These are phyloP conservation scores for Euzophera pinguis DNA, from an alignment of 2,888 invertebrate species.

Conservation along the genomic window DNA sequence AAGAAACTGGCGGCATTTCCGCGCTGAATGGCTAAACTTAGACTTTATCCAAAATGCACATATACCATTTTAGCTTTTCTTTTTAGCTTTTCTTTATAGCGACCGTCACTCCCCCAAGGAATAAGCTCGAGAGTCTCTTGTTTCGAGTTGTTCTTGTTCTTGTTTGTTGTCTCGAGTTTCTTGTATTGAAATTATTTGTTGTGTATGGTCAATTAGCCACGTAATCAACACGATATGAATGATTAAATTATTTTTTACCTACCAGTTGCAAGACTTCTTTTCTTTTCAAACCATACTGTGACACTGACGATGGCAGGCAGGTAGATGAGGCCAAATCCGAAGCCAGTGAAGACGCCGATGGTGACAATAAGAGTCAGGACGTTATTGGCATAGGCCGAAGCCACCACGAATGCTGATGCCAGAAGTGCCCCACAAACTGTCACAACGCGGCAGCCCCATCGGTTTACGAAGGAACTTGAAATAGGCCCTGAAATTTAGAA, in stretches of 20 bases:
- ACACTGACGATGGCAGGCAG: constrained; percentile 99
- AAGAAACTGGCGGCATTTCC: too few relatives aligned
- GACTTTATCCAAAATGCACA: too few relatives aligned
- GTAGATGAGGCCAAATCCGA: constrained; percentile 98
- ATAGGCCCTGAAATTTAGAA: constrained; percentile 88
- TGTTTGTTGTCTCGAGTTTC: too few relatives aligned
- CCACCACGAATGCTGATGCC: constrained; percentile 86
- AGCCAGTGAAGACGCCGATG: constrained; percentile 96
- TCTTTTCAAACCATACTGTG: constrained; percentile 97
- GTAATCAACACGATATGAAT: too few relatives aligned
- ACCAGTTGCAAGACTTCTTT: constrained; percentile 95
- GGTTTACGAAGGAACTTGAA: constrained; percentile 96
- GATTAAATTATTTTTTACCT: constrained; percentile 19
- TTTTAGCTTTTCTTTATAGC: too few relatives aligned
- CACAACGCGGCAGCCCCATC: constrained; percentile 94
- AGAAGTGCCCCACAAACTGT: constrained; percentile 93
- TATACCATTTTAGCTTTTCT: too few relatives aligned
- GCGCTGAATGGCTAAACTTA: too few relatives aligned
- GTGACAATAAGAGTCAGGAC: constrained; percentile 92
- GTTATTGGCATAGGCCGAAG: constrained; percentile 90
- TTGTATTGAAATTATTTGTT: too few relatives aligned
- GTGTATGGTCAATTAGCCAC: too few relatives aligned
- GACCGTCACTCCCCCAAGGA: too few relatives aligned
- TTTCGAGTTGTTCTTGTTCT: too few relatives aligned
- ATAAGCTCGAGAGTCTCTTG: too few relatives aligned